Evolutionary conservation across 2,113 vertebrate genomes (phyloP).

Genomic region (Patagioenas fasciata): DNA sequence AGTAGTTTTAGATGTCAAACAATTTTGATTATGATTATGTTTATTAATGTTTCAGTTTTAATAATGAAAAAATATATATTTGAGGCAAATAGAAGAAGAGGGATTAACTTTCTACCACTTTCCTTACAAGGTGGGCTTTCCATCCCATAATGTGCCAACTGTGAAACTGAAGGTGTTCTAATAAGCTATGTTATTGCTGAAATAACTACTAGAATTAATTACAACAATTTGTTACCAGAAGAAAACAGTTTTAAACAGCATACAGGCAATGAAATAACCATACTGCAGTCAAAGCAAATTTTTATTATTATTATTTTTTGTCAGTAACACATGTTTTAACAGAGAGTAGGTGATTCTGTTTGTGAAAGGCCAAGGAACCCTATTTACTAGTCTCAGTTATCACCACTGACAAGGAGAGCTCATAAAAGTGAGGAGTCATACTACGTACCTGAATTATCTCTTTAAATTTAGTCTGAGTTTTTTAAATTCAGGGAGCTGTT

Average conservation of each 20-base stretch:
- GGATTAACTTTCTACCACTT: background rate
- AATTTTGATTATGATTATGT: background rate
- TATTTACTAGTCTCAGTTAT: background rate
- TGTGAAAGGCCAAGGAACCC: background rate
- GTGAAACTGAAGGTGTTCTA: background rate
- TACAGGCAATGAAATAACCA: background rate
- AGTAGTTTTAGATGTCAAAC: background rate
- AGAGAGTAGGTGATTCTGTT: background rate
- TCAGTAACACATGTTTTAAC: background rate
- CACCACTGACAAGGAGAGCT: background rate
- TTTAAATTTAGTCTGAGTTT: background rate
- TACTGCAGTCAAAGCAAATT: background rate
- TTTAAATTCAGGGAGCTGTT: background rate
- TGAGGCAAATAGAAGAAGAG: background rate
- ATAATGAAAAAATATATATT: background rate
- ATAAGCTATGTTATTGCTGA: background rate
- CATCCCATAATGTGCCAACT: background rate
- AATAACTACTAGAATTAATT: background rate
- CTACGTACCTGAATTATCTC: background rate
- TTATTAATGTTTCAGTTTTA: background rate
- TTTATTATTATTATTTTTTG: background rate
- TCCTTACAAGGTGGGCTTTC: background rate
- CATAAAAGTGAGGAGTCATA: background rate
- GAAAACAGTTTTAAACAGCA: background rate
- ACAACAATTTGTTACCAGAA: background rate